Evolutionary conservation across 35 echinoderm and acorn worm species (phyloP), one percentile per base, ranked within the genome.

Genomic region (Apostichopus californicus): DNA sequence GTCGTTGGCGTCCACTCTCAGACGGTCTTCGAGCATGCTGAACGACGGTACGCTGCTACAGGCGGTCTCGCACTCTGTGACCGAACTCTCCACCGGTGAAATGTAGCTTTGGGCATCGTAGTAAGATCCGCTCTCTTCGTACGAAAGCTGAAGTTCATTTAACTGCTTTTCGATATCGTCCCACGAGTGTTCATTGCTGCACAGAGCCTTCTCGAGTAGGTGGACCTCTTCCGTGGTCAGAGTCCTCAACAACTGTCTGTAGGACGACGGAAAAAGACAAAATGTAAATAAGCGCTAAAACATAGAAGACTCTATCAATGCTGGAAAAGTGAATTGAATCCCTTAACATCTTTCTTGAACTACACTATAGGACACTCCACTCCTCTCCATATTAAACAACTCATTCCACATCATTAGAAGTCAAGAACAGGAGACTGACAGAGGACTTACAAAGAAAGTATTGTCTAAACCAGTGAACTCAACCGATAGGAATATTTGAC

Each of bases 151-250:
- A 66, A 97, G 82, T 55, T 90, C 92, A 26, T 95, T 86, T 0
- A 96, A 91, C 66, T 96, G 93, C 78, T 87, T 82, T 57, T 99
- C 95, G 20, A 98, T 94, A 59, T 94, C 93, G 90, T 96, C 97
- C 95, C 95, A 96, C 8, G 93, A 93, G 23, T 93, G 89, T 57
- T 93, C 92, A 17, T 92, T 90, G 80, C 93, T 99, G 81, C 93
- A 93, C 56, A 99, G 66, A 8, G 93, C 97, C 85, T 94, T 99
- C 82, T 99, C 97, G 11, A 99, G 95, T 20, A 99, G 73, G 58
- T 92, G 87, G 15, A 99, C 63, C 79, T 99, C 97, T 58, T 93
- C 93, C 8, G 89, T 85, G 17, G 93, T 90, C 28, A 99, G 83
- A 9, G 97, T 99, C 63, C 94, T 73, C 13, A 99, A 60, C 58